Evolutionary conservation across 2,113 vertebrate species (phyloP), one percentile per base, ranked within the genome.

Genomic region (Hassar affinis): DNA sequence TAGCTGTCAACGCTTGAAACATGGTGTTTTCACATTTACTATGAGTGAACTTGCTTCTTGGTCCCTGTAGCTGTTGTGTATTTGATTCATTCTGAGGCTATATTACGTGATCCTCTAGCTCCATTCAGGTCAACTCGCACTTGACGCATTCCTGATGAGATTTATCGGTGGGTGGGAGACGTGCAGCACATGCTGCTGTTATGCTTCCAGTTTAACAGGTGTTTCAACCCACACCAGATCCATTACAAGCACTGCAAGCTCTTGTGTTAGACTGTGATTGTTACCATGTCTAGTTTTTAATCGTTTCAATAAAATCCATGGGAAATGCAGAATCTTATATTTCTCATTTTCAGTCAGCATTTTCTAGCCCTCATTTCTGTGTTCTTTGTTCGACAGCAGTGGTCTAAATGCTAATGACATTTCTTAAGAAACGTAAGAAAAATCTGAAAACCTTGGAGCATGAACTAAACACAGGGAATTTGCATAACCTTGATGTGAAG

Each of bases 141-240:
- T 33, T 52, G 15, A 17, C 14, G 14, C 47, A 75, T 52, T 33
- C 27, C 27, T 30, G 15, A 75, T 52, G n/a, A 75, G 47, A 75
- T 75, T 33, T 75, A 75, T 75, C 9, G 27, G 30, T 52, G 49
- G 49, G 49, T 52, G 17, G 52, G 38, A 52, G 72, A 52, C 0
- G 15, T 33, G 45, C 27, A 17, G 30, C 72, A 72, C 38, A 72
- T 25, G 4, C 71, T 5, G 27, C 47, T 51, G 69, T 49, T 72
- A 72, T 27, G 45, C 42, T 49, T 72, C 12, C 25, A 72, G 47
- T 72, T 72, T 47, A 72, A 69, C 66, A 72, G 47, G 47, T 75
- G 47, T 75, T 52, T 74, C 45, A 51, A 47, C n/a, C 45, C n/a
- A 27, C 47, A 75, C 47, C 72, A 27, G n/a, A n/a, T 20, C 1